Conservation (phyloP, 1,140 invertebrate species). For the Achatina immaculata region DNA sequence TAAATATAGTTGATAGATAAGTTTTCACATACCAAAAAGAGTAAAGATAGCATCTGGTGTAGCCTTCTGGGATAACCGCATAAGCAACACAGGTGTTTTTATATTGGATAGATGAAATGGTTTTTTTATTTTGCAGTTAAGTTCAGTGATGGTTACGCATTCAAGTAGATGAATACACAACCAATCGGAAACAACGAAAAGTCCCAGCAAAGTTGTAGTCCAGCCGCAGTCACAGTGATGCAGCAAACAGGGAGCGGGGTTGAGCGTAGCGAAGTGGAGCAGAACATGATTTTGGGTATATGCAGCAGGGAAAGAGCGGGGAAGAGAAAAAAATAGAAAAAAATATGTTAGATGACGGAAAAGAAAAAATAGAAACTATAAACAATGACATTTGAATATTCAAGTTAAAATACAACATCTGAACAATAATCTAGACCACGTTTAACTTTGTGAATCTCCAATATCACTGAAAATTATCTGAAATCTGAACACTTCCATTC, state of each 20-base stretch:
- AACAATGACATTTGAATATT: too few species aligned
- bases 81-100: slow-evolving; percentile 32
- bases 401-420: too few species aligned
- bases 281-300: slow-evolving; percentile 30
- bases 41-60: slow-evolving; percentile 99
- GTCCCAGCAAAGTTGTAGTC: background rate
- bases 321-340: slow-evolving; percentile 17
- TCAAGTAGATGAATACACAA: slow-evolving; percentile 60
- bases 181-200: slow-evolving; percentile 42
- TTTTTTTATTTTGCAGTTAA: background rate
- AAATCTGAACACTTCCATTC: too few species aligned
- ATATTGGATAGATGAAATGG: slow-evolving; percentile 7
- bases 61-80: slow-evolving; percentile 86
- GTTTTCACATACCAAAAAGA: slow-evolving; percentile 98
- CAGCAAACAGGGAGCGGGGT: slow-evolving; percentile 43
- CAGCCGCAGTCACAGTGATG: slow-evolving; percentile 35
- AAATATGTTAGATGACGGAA: slow-evolving; percentile 33
- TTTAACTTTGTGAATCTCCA: too few species aligned
- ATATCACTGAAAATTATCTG: too few species aligned
- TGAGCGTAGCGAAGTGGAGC: slow-evolving; percentile 34
- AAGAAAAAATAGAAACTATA: background rate
- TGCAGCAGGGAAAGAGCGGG: background rate
- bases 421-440: too few species aligned
- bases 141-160: background rate
- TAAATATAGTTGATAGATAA: background rate